Conservation (phyloP, 2,113 vertebrate species). For the Nothobranchius kuhntae region DNA sequence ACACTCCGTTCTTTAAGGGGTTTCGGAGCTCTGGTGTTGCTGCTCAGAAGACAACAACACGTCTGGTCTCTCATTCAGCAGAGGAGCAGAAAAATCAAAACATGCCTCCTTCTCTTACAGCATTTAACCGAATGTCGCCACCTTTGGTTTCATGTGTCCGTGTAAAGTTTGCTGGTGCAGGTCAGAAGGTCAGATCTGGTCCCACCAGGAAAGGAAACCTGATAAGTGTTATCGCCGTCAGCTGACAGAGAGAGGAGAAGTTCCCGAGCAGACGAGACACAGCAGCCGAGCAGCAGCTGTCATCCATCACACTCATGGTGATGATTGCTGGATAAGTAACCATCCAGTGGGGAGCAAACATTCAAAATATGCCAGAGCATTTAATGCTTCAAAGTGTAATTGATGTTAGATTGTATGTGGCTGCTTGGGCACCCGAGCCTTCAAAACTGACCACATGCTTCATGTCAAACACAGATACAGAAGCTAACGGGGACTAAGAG, state of each 20-base stretch:
- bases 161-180: slow-evolving; percentile 26
- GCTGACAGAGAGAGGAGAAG: slow-evolving; percentile 58
- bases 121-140: slow-evolving; percentile 48
- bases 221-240: slow-evolving; percentile 59
- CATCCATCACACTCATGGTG: slow-evolving; percentile 45
- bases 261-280: slow-evolving; percentile 61
- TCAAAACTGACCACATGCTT: slow-evolving; percentile 18
- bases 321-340: slow-evolving; percentile 44
- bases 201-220: slow-evolving; percentile 44
- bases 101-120: slow-evolving; percentile 33
- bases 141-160: slow-evolving; percentile 26
- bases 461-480: slow-evolving; percentile 15
- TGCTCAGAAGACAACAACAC: slow-evolving; percentile 37
- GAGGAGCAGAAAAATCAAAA: slow-evolving; percentile 29
- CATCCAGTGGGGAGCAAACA: slow-evolving; percentile 24
- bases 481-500: slow-evolving; percentile 2
- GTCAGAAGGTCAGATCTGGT: slow-evolving; percentile 30
- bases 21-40: slow-evolving; percentile 33
- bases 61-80: slow-evolving; percentile 7
- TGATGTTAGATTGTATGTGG: slow-evolving; percentile 28
- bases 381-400: slow-evolving; percentile 13
- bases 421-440: slow-evolving; percentile 19
- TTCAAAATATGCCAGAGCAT: slow-evolving; percentile 16
- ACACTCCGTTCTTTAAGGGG: slow-evolving; percentile 48
- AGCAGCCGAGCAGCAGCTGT: slow-evolving; percentile 44